These are phyloP conservation scores for Dicranocentrus wangi DNA, from an alignment of 2,888 invertebrate species.

Conservation along the genomic window DNA sequence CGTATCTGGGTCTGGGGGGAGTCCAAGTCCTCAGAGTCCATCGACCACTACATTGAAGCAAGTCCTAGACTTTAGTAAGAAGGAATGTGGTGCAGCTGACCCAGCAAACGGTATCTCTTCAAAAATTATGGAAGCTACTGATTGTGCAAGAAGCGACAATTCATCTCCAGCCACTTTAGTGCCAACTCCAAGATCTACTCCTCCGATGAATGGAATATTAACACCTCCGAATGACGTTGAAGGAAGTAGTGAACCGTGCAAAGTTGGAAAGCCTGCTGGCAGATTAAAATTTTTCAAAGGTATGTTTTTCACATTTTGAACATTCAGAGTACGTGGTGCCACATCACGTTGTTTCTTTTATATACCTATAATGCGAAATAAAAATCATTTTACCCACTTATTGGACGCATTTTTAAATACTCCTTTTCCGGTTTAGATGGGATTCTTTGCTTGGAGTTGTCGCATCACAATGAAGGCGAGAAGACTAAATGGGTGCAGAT, in stretches of 20 bases:
- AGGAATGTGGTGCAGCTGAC: constrained; percentile 27
- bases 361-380: constrained; percentile 11
- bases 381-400: constrained; percentile 32
- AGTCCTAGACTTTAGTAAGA: constrained; percentile 54
- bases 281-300: constrained; percentile 88
- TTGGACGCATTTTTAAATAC: constrained; percentile 30
- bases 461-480: constrained; percentile 82
- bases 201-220: constrained; percentile 64
- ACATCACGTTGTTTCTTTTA: neutral
- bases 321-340: constrained; percentile 68
- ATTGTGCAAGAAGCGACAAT: constrained; percentile 45
- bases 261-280: constrained; percentile 78
- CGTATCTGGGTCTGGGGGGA: constrained; percentile 57
- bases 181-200: constrained; percentile 64
- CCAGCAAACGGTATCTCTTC: constrained; percentile 28
- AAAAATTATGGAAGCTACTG: constrained; percentile 26
- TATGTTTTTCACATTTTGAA: constrained; percentile 75
- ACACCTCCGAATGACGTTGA: constrained; percentile 64
- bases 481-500: constrained; percentile 91
- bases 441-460: constrained; percentile 90
- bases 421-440: constrained; percentile 80
- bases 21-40: constrained; percentile 60
- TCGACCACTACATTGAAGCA: constrained; percentile 29
- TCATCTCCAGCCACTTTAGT: constrained; percentile 62
- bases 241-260: constrained; percentile 35